Percentiles rank a stretch among this genome's conserved stretches.
Evolutionary conservation across 2,888 invertebrate genomes (phyloP).

Genomic region (Drosophila formosana): DNA sequence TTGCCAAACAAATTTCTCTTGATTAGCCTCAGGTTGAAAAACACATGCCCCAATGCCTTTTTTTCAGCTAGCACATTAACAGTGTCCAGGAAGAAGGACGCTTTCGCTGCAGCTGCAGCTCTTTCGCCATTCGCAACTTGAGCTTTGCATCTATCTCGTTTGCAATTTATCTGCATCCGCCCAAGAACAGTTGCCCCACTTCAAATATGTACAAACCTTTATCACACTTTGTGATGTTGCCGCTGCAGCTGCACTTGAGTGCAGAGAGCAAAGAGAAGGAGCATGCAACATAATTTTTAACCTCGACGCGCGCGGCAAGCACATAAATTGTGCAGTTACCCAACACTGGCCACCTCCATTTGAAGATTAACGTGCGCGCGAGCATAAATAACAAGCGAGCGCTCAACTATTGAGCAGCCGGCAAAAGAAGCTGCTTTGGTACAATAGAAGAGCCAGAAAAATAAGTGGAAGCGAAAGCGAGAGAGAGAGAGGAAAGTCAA

Average conservation of each 20-base stretch:
- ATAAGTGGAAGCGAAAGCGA: background rate
- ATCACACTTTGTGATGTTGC: conserved; percentile 60
- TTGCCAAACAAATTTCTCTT: conserved; percentile 18
- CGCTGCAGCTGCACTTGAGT: conserved; percentile 41
- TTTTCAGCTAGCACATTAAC: conserved; percentile 18
- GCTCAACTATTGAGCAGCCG: conserved; percentile 63
- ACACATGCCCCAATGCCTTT: conserved; percentile 18
- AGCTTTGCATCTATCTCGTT: conserved; percentile 8
- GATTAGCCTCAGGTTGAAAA: conserved; percentile 38
- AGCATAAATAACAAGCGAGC: conserved; percentile 71
- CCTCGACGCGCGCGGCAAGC: conserved; percentile 54
- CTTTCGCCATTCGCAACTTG: background rate
- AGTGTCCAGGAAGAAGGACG: background rate
- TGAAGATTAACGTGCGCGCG: conserved; percentile 64
- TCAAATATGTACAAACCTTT: conserved; percentile 66
- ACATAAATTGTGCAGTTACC: conserved; percentile 61
- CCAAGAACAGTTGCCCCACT: conserved; percentile 24
- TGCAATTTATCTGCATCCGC: conserved; percentile 49
- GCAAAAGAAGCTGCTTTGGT: conserved; percentile 29
- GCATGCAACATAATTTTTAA: conserved; percentile 72
- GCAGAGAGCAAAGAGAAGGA: conserved; percentile 33
- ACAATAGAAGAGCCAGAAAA: conserved; percentile 31
- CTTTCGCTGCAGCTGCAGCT: background rate
- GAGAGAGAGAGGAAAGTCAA: conserved; percentile 42
- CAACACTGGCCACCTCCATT: conserved; percentile 57